These are phyloP conservation scores for Megaceryle maxima DNA, from an alignment of 2,113 vertebrate genomes.

Conservation along the genomic window DNA sequence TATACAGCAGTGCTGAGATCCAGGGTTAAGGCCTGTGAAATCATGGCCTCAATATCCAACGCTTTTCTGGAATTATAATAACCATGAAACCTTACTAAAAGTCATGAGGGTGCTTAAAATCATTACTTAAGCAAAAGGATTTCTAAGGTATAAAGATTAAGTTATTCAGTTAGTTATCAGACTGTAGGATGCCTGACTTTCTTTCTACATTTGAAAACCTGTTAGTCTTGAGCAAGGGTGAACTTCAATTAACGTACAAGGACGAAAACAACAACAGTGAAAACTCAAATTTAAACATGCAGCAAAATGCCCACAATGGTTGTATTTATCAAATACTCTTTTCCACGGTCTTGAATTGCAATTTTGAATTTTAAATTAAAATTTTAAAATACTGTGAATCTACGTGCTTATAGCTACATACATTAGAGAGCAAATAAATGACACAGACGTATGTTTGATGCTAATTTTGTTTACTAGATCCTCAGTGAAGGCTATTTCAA, in stretches of 20 bases:
- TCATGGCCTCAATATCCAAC: background rate
- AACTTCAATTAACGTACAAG: background rate
- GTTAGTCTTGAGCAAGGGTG: background rate
- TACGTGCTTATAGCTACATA: background rate
- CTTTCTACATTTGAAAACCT: background rate
- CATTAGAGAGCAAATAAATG: background rate
- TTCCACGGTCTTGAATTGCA: background rate
- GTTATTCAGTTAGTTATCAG: background rate
- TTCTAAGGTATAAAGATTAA: background rate
- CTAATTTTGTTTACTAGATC: conserved; percentile 8
- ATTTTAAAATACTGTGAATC: background rate
- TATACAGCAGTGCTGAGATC: background rate
- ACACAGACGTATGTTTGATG: background rate
- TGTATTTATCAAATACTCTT: background rate
- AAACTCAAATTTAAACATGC: background rate
- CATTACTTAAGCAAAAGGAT: background rate
- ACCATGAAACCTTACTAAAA: background rate
- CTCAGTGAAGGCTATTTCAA: background rate
- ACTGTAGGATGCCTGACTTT: background rate
- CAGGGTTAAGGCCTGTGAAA: background rate
- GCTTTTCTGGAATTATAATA: background rate
- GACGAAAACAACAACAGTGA: background rate
- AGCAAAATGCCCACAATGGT: background rate
- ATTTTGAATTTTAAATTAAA: background rate
- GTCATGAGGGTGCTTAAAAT: background rate